Evolutionary conservation across 1,140 invertebrate species (phyloP).

Genomic region (Eufriesea mexicana): DNA sequence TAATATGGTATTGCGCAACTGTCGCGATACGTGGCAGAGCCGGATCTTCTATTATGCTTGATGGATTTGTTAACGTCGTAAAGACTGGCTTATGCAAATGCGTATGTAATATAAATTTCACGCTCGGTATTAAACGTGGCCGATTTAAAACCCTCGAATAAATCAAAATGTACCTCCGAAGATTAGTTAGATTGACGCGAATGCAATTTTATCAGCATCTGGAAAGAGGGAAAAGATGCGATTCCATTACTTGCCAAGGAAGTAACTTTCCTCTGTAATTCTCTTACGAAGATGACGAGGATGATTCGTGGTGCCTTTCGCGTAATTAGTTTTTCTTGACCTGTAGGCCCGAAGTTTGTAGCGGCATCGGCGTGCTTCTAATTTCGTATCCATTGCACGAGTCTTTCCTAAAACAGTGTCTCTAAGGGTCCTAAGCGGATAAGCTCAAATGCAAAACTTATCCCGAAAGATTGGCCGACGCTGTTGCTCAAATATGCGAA

Average conservation of each 20-base stretch:
- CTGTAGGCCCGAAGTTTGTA: conserved; percentile 36
- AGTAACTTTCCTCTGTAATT: conserved; percentile 52
- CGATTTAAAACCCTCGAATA: conserved; percentile 1
- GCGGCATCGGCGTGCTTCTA: neutral
- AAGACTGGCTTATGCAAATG: neutral
- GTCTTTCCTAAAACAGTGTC: neutral
- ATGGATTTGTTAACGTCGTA: neutral
- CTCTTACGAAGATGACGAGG: conserved; percentile 42
- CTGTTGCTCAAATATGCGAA: neutral
- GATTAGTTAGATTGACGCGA: conserved; percentile 20
- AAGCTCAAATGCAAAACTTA: neutral
- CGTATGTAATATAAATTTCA: neutral
- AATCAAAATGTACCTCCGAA: conserved; percentile 8
- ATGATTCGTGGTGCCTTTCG: conserved; percentile 36
- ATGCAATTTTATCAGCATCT: conserved; percentile 39
- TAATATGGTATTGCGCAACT: conserved; percentile 13
- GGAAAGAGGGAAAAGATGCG: conserved; percentile 12
- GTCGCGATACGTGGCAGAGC: neutral
- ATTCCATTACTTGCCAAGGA: conserved; percentile 43
- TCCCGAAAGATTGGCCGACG: neutral
- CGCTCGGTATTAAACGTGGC: neutral
- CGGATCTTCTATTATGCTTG: too few relatives aligned
- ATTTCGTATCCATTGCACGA: conserved; percentile 13
- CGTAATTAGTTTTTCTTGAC: conserved; percentile 59
- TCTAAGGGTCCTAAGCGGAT: neutral